Percentiles rank a stretch among this genome's conserved stretches.
These are phyloP conservation scores for Cybosia mesomella DNA, from an alignment of 2,888 invertebrate species.

Conservation along the genomic window DNA sequence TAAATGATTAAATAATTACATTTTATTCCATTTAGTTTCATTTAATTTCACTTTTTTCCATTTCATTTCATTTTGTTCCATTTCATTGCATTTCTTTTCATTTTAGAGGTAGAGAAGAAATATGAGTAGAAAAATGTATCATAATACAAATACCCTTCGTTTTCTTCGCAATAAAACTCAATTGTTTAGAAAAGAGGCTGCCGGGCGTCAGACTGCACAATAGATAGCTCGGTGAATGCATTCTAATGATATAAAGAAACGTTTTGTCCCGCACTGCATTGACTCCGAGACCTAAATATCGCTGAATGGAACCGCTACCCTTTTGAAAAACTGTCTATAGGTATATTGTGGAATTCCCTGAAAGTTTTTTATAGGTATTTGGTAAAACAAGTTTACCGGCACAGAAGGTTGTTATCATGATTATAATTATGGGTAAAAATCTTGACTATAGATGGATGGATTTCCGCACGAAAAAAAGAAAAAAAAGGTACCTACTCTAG, in stretches of 20 bases:
- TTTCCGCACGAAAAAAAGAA: too few species aligned
- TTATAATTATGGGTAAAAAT: too few species aligned
- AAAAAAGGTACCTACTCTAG: too few species aligned
- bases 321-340: constrained; percentile 40
- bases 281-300: constrained; percentile 66
- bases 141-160: constrained; percentile 40
- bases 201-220: constrained; percentile 57
- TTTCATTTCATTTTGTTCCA: neutral
- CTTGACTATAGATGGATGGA: too few species aligned
- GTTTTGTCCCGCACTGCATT: constrained; percentile 69
- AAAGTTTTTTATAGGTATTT: neutral
- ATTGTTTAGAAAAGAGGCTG: constrained; percentile 64
- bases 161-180: constrained; percentile 52
- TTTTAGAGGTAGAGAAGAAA: neutral
- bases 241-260: constrained; percentile 80
- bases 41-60: neutral
- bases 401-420: neutral
- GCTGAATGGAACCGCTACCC: constrained; percentile 52
- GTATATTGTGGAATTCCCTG: constrained; percentile 35
- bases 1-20: too few species aligned
- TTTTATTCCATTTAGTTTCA: too few species aligned
- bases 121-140: constrained; percentile 32
- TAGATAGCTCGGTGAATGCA: constrained; percentile 62
- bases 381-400: neutral
- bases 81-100: neutral